Evolutionary conservation across 2,797 vertebrate genomes (phyloP), one percentile per base, ranked within the genome.

Genomic region (Sebastiscus tertius): DNA sequence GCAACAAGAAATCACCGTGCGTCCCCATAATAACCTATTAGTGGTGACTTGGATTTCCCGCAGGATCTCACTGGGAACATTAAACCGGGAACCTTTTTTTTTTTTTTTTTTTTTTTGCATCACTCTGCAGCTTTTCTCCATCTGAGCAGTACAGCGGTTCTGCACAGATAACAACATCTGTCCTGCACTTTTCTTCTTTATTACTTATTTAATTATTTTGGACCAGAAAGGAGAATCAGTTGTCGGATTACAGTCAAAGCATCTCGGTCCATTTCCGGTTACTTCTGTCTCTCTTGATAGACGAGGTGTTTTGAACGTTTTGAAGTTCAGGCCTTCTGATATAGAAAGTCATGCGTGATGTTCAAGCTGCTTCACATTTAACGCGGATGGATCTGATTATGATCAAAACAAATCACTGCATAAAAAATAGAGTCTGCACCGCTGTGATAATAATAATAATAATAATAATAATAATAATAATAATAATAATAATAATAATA

Each of bases 21-120:
- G 79, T 89, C 76, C 65, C 71, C 66, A 54, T 81, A 77, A 86
- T 72, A 80, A 85, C 10, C 74, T 59, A 81, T 91, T 89, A 91
- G 88, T 81, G 88, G 85, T 69, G 84, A 83, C 72, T 86, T 69
- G 64, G 77, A 91, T 88, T 86, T 85, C 87, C 89, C 87, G 31
- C 79, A 77, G 72, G 83, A 88, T 69, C 82, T 70, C 1, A 81
- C 77, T 82, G 85, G 84, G 61, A 88, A 81, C 83, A 83, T 75
- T 86, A 80, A 88, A 83, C 83, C 72, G 11, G 42, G 64, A 79
- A 69, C 61, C 34, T 36, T 36, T 36, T 36, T 36, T 36, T 33
- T 26, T 26, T 26, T 26, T 26, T 26, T 61, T 2, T 9, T 13
- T 49, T 77, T 68, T 69, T 16, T 72, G 24, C 78, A 29, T 24